Evolutionary conservation across 2,888 invertebrate species (phyloP), one percentile per base, ranked within the genome.

Genomic region (Ctenicera cuprea): DNA sequence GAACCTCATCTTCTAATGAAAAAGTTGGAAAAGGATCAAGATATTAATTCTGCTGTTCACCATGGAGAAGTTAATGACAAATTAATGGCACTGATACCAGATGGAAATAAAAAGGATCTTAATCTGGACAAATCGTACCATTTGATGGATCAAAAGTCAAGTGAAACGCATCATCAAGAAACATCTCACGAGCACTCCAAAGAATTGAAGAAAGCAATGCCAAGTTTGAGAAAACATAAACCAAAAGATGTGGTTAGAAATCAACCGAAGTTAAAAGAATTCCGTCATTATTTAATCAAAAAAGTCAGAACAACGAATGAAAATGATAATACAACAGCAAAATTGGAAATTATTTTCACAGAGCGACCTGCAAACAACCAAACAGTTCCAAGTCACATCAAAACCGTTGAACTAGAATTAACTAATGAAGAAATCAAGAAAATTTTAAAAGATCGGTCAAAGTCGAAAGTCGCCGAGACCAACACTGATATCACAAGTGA

Each of bases 391-490:
- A n/a, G 20, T n/a, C 3, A 26, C 5, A 14, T 22, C 43, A 54
- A 50, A 68, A 45, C 74, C 20, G 64, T 61, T 30, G 71, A 79
- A n/a, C 73, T 81, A 8, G 79, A 81, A 71, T 71, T 82, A 65
- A 82, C 76, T 14, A 81, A 80, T 64, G 78, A 73, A 1, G 84
- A 86, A 79, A 81, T 85, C 14, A 79, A 82, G 33, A 81, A 79
- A 69, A 82, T 85, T 33, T 76, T 87, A 62, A 81, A 80, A 33
- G 82, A 85, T 14, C 71, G 85, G 50, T 84, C 85, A 0, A 81
- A 80, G 66, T 77, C 77, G 3, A 83, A 83, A 79, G 82, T 83
- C 3, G 80, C 80, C 0, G 77, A 80, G 67, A 81, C 79, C 59
- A 80, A 83, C 64, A 81, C 83, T 11, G 73, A 78, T 14, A 80